Base-by-base conservation (phyloP, 2,888 invertebrate species). In the Camptogramma bilineatum region DNA sequence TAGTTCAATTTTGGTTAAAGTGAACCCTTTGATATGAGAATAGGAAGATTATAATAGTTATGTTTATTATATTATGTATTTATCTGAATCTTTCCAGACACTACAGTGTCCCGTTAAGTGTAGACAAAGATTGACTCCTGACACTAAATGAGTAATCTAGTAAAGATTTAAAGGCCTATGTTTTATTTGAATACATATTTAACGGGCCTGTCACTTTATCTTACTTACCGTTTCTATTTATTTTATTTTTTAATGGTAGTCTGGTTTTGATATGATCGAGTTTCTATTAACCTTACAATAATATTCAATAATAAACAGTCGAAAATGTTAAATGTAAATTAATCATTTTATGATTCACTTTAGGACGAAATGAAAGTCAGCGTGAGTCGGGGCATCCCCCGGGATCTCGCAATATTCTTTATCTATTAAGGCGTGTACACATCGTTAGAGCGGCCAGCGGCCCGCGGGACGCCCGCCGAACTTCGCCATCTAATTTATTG, bases 401-500 rank as follows among this genome's bases (percentile, higher is more conserved):
- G 61, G 46, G 21, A 21, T 16, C 46, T 17, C 19, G 47, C 39
- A 47, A 52, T 39, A 52, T 57, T 52, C 48, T 57, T 53, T 57
- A 53, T 63, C 57, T 57, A 53, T 53, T 53, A 57, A 52, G 57
- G 57, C 57, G 57, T 57, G 62, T 57, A 13, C 62, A 53, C 62
- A 63, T 63, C 62, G 62, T 53, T 42, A 52, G 52, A 58, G 62
- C 24, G 8, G 28, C 13, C 18, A 46, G 42, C 16, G 17, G 44
- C 39, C 34, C 28, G 24, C 44, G 44, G 54, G 31, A 34, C 21
- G 31, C 16, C 16, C 18, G 28, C 17, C 39, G 5, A 51, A 42
- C 51, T 58, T 51, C 57, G 51, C 50, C 51, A 54, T 55, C 54
- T 61, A 54, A 61, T 61, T 61, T 61, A 61, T 61, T 55, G 61